Evolutionary conservation across 2,888 invertebrate species (phyloP).

Genomic region (Callyntrura sp.): DNA sequence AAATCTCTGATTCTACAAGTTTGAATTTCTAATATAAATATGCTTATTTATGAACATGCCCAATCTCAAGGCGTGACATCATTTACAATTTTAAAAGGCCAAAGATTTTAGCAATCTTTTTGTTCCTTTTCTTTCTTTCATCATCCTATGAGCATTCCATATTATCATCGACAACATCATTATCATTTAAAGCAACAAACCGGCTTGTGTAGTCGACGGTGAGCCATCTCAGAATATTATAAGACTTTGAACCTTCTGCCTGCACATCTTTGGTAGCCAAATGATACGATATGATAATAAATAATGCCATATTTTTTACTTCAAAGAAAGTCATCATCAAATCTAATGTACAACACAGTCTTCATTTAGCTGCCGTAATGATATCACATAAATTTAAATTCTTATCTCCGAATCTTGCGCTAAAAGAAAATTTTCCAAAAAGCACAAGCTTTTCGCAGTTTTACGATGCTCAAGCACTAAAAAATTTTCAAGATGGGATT

Average conservation of each 20-base stretch:
- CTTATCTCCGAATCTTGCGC: not conserved
- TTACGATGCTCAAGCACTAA: slow-evolving; percentile 24
- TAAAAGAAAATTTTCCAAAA: not conserved
- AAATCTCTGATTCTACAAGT: not conserved
- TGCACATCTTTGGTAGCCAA: not conserved
- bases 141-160: slow-evolving; percentile 54
- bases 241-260: not conserved
- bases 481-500: slow-evolving; percentile 44
- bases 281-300: slow-evolving; percentile 34
- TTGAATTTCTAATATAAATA: not conserved
- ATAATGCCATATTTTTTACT: slow-evolving; percentile 31
- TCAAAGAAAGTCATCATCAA: slow-evolving; percentile 24
- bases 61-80: slow-evolving; percentile 20
- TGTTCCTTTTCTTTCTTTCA: not conserved
- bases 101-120: slow-evolving; percentile 40
- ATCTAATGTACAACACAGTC: slow-evolving; percentile 26
- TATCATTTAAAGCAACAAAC: slow-evolving; percentile 53
- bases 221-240: not conserved
- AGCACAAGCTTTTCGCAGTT: slow-evolving; percentile 38
- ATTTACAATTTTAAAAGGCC: slow-evolving; percentile 46
- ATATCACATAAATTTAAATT: not conserved
- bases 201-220: slow-evolving; percentile 38
- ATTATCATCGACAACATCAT: slow-evolving; percentile 56
- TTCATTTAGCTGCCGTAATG: no score
- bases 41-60: slow-evolving; percentile 42